A percentile compares a stretch with the other conserved stretches of the same genome.
phyloP scores from a whole-genome alignment of 2,797 vertebrate genomes.

The Chelonia mydas region DNA sequence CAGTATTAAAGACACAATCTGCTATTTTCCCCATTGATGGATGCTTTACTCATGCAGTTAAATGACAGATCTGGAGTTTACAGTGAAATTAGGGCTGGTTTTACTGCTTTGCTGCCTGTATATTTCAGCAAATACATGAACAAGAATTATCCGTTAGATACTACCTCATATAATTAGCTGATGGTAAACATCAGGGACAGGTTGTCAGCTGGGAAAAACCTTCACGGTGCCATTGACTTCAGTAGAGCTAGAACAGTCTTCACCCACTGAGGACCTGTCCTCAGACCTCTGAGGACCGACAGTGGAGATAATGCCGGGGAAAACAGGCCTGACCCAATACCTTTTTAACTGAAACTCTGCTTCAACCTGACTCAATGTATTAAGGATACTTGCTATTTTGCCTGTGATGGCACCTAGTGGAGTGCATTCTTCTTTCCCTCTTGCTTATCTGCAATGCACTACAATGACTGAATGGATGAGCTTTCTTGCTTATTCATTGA shows the following conservation, averaged over 20 bases:
- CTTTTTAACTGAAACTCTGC: not conserved
- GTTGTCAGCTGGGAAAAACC: not conserved
- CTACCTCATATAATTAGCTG: not conserved
- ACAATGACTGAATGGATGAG: not conserved
- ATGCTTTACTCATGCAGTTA: not conserved
- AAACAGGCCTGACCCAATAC: not conserved
- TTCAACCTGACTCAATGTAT: not conserved
- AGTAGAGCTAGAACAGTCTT: not conserved
- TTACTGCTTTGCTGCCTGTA: rapidly evolving
- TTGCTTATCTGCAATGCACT: not conserved
- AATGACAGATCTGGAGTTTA: rapidly evolving
- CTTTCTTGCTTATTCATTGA: rapidly evolving
- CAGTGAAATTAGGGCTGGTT: not conserved
- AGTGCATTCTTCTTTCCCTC: not conserved
- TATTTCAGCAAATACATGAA: not conserved
- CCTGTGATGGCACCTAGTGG: not conserved
- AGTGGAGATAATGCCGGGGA: not conserved
- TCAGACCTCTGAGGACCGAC: not conserved
- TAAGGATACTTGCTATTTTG: not conserved
- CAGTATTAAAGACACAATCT: not conserved
- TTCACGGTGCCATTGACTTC: not conserved
- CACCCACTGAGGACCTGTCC: not conserved
- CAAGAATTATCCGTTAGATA: not conserved
- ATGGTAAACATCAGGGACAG: not conserved
- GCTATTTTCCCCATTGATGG: rapidly evolving